phyloP scores from a whole-genome alignment of 1,140 invertebrate species.

The Conopomorpha cramerella region DNA sequence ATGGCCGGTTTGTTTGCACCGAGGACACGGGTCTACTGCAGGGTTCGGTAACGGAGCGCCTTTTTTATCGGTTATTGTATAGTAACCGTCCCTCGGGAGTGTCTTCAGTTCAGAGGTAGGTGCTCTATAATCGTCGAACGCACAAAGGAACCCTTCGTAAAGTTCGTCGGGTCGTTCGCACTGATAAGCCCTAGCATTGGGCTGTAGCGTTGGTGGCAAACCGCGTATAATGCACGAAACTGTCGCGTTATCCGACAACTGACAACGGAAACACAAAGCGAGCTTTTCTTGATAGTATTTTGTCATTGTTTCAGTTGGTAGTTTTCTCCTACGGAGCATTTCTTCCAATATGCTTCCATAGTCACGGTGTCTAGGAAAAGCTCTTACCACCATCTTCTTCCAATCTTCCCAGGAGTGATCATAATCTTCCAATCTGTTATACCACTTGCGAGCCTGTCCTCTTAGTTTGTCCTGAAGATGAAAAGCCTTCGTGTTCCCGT shows the following conservation, averaged over 20 bases:
- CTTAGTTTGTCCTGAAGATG: slow-evolving; percentile 14
- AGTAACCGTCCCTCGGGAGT: too few species aligned
- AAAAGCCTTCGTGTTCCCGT: slow-evolving; percentile 4
- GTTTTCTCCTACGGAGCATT: slow-evolving; percentile 4
- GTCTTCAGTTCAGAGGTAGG: background rate
- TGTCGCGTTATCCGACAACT: slow-evolving; percentile 6
- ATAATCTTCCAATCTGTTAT: slow-evolving; percentile 8
- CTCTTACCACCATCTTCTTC: slow-evolving; percentile 5
- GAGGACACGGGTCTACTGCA: background rate
- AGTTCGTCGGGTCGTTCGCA: slow-evolving; percentile 6
- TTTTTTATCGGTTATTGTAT: too few species aligned
- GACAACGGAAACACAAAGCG: too few species aligned
- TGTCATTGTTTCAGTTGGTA: slow-evolving; percentile 2
- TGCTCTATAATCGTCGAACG: background rate
- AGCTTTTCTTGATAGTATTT: slow-evolving; percentile 7
- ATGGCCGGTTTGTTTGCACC: background rate
- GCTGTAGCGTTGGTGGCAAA: slow-evolving; percentile 5
- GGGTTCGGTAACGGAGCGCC: too few species aligned
- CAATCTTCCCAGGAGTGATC: slow-evolving; percentile 6
- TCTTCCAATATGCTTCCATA: too few species aligned
- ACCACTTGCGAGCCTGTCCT: slow-evolving; percentile 7
- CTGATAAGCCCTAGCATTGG: slow-evolving; percentile 7
- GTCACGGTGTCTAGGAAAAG: slow-evolving; percentile 4
- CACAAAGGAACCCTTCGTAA: slow-evolving; percentile 6
- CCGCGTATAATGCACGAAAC: slow-evolving; percentile 13